Base-by-base conservation (phyloP, 2,888 invertebrate genomes). In the Ecdyonurus torrentis region DNA sequence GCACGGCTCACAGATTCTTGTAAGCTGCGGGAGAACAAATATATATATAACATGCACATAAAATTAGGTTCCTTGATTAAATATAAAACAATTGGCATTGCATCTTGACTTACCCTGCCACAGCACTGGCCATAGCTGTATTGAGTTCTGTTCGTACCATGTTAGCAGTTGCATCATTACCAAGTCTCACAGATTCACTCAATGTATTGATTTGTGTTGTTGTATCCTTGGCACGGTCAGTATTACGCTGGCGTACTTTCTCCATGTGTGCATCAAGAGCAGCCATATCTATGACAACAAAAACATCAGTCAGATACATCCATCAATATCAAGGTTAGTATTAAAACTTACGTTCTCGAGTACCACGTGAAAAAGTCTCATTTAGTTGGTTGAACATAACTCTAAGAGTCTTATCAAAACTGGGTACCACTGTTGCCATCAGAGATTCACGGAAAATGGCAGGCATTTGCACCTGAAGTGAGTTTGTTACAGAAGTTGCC, bases 361-460 rank as follows among this genome's bases (percentile, higher is more conserved):
- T 91, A 62, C 97, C 97, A 67, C 81, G 82, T 61, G 87, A 84
- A 76, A 96, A 97, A 20, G 88, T 83, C 61, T 89, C 87, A 73
- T 93, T 92, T 63, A 97, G 81, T 75, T 97, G 95, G 59, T 84
- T 81, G 73, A 95, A 93, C 81, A 97, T 87, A 71, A 84, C 84
- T 70, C 86, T 85, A 69, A 89, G 89, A 63, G 90, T 84, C 72
- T 86, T 86, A 74, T 96, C 94, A 80, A 93, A 89, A 37, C 86
- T 83, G 2, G 96, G 95, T 70, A 94, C 78, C 59, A 93, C 79
- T 66, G 84, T 82, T 67, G 83, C 84, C 58, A 83, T 79, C 71
- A 94, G 84, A 24, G 88, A 83, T 63, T 90, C 87, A 66, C 86
- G 84, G 73, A 92, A 90, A 18, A 87, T 83, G 19, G 82, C 80